These are phyloP conservation scores for Dicerorhinus sumatrensis DNA, from an alignment of 2,113 vertebrate species.

Conservation along the genomic window DNA sequence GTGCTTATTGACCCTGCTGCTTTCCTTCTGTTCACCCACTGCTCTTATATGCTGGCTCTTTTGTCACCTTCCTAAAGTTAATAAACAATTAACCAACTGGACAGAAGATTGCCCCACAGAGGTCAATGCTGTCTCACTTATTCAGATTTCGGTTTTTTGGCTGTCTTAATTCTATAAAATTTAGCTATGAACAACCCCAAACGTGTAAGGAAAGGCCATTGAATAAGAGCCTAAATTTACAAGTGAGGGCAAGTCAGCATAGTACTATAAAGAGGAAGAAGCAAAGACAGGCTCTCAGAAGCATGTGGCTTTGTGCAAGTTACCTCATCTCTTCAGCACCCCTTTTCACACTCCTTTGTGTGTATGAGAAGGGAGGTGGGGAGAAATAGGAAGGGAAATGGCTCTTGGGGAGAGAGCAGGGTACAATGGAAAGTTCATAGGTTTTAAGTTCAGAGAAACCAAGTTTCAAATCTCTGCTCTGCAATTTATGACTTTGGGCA, in stretches of 20 bases:
- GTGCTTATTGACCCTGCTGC: not conserved
- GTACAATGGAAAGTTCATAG: not conserved
- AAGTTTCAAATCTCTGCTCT: not conserved
- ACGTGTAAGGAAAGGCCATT: not conserved
- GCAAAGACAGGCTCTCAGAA: not conserved
- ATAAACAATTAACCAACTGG: not conserved
- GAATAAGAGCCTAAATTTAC: not conserved
- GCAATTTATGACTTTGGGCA: not conserved
- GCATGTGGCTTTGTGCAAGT: not conserved
- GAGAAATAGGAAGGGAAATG: not conserved
- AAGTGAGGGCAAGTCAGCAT: rapidly evolving
- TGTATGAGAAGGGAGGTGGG: not conserved
- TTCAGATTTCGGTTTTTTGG: not conserved
- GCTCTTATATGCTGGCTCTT: not conserved
- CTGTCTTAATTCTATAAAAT: not conserved
- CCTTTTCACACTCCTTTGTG: not conserved
- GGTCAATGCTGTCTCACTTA: not conserved
- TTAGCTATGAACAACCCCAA: not conserved
- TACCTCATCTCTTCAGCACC: not conserved
- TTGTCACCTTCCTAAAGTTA: not conserved
- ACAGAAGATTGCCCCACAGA: not conserved
- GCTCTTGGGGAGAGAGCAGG: not conserved
- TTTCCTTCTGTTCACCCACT: not conserved
- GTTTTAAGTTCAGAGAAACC: not conserved
- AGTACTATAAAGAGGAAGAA: not conserved